phyloP scores from a whole-genome alignment of 1,140 invertebrate genomes.

The Atta colombica region DNA sequence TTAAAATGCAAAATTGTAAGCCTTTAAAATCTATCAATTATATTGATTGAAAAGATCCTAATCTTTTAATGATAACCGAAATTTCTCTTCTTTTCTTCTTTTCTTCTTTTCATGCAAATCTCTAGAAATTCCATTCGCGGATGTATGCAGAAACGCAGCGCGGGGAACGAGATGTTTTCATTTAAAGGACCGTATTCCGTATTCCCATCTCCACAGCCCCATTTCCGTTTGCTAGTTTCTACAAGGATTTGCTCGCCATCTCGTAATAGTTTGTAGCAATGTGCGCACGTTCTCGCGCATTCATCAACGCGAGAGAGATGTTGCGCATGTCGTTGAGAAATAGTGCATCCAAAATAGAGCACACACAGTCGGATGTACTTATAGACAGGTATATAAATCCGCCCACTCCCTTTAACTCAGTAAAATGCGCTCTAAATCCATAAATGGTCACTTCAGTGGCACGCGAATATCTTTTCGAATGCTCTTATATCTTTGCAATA shows the following conservation, averaged over 20 bases:
- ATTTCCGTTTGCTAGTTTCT: conserved; percentile 58
- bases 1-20: not conserved
- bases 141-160: conserved; percentile 7
- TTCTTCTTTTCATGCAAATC: not conserved
- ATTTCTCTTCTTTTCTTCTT: conserved; percentile 32
- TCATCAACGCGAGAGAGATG: conserved; percentile 39
- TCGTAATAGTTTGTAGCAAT: conserved; percentile 69
- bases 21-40: not conserved
- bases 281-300: conserved; percentile 16
- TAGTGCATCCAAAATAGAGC: conserved; percentile 39
- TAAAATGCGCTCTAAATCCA: conserved; percentile 32
- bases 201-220: conserved; percentile 17
- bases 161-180: conserved; percentile 63
- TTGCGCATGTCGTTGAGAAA: conserved; percentile 35
- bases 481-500: not conserved
- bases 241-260: conserved; percentile 67
- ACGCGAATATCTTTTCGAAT: conserved; percentile 13
- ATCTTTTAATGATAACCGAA: conserved; percentile 13
- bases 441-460: conserved; percentile 23
- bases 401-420: not conserved
- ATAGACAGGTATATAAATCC: conserved; percentile 49
- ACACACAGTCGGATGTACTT: conserved; percentile 17
- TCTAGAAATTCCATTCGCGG: conserved; percentile 41
- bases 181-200: conserved; percentile 53
- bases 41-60: not conserved